phyloP scores from a whole-genome alignment of 1,140 invertebrate species.

The Asobara japonica region DNA sequence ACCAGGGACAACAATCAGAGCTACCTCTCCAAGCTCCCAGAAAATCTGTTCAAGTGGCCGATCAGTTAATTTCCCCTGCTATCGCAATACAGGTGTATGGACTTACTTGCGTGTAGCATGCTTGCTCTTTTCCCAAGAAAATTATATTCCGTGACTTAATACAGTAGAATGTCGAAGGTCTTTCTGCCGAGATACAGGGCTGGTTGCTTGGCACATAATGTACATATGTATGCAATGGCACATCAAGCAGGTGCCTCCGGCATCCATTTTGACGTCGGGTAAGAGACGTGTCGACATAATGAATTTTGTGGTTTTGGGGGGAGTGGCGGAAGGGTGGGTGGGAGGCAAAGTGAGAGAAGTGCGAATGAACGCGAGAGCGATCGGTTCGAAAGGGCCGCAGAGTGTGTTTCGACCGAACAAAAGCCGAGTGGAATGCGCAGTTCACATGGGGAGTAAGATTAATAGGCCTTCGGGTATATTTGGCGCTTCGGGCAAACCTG shows the following conservation, averaged over 20 bases:
- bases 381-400: not conserved
- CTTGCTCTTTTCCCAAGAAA: not conserved
- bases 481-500: not conserved
- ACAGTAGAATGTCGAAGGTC: not conserved
- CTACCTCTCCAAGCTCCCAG: too few species aligned
- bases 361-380: slow-evolving; percentile 1
- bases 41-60: too few species aligned
- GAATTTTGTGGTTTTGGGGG: not conserved
- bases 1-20: too few species aligned
- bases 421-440: not conserved
- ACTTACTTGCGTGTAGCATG: not conserved
- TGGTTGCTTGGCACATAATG: not conserved
- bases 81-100: not conserved
- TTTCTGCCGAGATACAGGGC: not conserved
- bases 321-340: not conserved
- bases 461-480: not conserved
- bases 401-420: not conserved
- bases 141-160: not conserved
- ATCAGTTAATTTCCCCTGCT: not conserved
- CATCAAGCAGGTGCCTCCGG: slow-evolving; percentile 3
- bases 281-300: slow-evolving; percentile 6
- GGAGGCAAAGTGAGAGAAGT: not conserved
- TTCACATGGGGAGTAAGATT: not conserved
- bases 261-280: not conserved
- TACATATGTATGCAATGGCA: not conserved